phyloP scores from a whole-genome alignment of 2,888 invertebrate species.

The Drosophila longiperda region DNA sequence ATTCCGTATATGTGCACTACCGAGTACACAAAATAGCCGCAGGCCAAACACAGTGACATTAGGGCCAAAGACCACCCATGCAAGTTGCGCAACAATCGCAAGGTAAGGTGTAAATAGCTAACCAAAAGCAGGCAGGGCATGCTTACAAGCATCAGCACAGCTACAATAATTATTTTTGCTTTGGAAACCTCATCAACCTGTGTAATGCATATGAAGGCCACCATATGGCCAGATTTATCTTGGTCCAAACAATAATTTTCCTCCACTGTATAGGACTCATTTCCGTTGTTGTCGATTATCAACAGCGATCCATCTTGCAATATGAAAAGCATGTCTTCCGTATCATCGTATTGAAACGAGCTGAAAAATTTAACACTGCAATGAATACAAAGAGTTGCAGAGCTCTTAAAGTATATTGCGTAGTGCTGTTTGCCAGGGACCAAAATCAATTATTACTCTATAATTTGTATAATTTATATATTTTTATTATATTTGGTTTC shows the following conservation, averaged over 20 bases:
- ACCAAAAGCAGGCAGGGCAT: conserved; percentile 82
- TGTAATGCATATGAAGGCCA: conserved; percentile 83
- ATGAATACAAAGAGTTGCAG: conserved; percentile 45
- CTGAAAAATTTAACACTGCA: conserved; percentile 59
- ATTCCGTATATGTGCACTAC: conserved; percentile 81
- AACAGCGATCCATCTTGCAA: conserved; percentile 84
- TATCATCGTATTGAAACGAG: conserved; percentile 72
- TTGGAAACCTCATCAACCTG: conserved; percentile 73
- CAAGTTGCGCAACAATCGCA: conserved; percentile 78
- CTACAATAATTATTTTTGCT: conserved; percentile 59
- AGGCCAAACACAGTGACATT: conserved; percentile 82
- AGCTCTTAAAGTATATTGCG: conserved; percentile 27
- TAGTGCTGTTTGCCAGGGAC: background rate
- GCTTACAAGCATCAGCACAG: conserved; percentile 83
- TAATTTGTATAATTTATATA: background rate
- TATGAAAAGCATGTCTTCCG: conserved; percentile 79
- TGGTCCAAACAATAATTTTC: conserved; percentile 83
- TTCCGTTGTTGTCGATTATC: conserved; percentile 80
- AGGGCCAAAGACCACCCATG: conserved; percentile 83
- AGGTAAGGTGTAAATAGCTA: conserved; percentile 78
- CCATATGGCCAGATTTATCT: conserved; percentile 78
- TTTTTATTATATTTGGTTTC: background rate
- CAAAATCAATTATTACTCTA: conserved; percentile 4
- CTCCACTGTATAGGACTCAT: conserved; percentile 77
- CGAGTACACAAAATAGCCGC: conserved; percentile 82